Conservation (phyloP, 2,113 vertebrate species). For the Sinocyclocheilus grahami region DNA sequence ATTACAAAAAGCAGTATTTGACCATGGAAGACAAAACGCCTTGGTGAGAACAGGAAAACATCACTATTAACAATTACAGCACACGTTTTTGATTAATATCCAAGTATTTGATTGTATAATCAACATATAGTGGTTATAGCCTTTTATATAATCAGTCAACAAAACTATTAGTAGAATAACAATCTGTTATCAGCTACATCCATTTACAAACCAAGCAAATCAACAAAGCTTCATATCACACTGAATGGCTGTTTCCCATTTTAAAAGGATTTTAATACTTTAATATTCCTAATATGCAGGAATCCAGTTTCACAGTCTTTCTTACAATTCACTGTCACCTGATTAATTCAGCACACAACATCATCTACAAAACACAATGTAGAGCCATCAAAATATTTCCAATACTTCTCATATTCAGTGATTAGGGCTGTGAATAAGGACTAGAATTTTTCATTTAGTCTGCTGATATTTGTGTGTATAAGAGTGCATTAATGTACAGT, state of each 20-base stretch:
- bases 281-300: not conserved
- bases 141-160: not conserved
- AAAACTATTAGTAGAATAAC: not conserved
- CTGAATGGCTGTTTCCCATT: not conserved
- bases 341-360: not conserved
- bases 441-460: not conserved
- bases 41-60: not conserved
- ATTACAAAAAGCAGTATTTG: conserved; percentile 17
- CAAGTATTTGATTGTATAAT: no score
- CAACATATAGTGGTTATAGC: not conserved
- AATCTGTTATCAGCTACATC: not conserved
- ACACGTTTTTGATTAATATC: not conserved
- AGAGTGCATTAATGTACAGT: not conserved
- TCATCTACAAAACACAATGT: conserved; percentile 4
- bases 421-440: not conserved
- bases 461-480: no score
- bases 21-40: not conserved
- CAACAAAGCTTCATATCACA: not conserved
- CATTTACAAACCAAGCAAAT: not conserved
- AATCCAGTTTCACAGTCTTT: not conserved
- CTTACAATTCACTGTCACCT: not conserved
- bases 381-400: conserved; percentile 8
- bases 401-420: not conserved
- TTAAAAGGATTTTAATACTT: not conserved
- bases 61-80: not conserved